Evolutionary conservation across 2,113 vertebrate genomes (phyloP), one percentile per base, ranked within the genome.

Genomic region (Monarcha castaneiventris): DNA sequence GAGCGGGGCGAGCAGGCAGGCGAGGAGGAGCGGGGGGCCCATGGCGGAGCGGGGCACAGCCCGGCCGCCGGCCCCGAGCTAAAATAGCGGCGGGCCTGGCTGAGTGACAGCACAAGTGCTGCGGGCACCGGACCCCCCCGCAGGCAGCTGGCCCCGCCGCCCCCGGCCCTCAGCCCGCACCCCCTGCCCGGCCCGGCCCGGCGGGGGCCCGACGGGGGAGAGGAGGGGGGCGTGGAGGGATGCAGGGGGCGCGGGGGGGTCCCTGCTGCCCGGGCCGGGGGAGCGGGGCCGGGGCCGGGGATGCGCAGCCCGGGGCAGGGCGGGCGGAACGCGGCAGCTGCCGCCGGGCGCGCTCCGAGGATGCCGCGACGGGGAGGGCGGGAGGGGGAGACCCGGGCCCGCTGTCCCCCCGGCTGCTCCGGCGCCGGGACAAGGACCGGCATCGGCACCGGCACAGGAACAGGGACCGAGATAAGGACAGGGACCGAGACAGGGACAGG

Each of bases 81-180:
- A 66, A 92, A 96, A 93, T 96, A 93, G 89, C 77, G 23, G 93
- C 39, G 74, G 75, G 61, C 48, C 78, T 48, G 88, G 80, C 92
- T 98, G 98, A 98, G 96, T 97, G 98, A 98, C 98, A 98, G 98
- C 98, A 97, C 98, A 46, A 97, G 97, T 98, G 98, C 91, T 72
- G 69, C 46, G 83, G 83, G 77, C 58, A 44, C 79, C 68, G 80
- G 84, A 85, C 94, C 95, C 87, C 88, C 80, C 88, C 72, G 51
- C 78, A 54, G 94, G 94, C 97, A 97, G 97, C 96, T 97, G 66
- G 97, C 86, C 78, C 79, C 30, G 6, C 69, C 29, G 33, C 69
- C 63, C 76, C 88, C 82, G 30, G 30, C 68, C 62, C 33, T 32
- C 23, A 32, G 63, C 63, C 63, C 14, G 49, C 41, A 46, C 35